Percentiles rank a stretch among this genome's conserved stretches.
phyloP scores from a whole-genome alignment of 1,140 invertebrate genomes.

The Drepana arcuata region DNA sequence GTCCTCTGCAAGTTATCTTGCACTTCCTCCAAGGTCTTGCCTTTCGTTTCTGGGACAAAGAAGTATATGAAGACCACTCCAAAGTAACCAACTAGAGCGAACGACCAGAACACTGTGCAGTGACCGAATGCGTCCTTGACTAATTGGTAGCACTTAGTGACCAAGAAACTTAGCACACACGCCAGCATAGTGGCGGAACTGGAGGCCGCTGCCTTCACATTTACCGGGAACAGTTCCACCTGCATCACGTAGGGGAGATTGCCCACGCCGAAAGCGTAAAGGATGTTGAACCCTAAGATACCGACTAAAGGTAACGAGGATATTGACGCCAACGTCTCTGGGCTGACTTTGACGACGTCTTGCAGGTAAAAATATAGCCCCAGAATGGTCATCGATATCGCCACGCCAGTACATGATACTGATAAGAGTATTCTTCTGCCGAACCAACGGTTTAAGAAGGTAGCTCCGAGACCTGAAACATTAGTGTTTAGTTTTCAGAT shows the following conservation, averaged over 20 bases:
- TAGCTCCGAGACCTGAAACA: slow-evolving; percentile 74
- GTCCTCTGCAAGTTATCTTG: slow-evolving; percentile 53
- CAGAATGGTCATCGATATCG: slow-evolving; percentile 68
- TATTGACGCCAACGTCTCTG: slow-evolving; percentile 37
- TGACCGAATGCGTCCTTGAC: slow-evolving; percentile 70
- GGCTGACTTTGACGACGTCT: slow-evolving; percentile 32
- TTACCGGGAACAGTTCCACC: slow-evolving; percentile 76
- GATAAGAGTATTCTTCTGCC: slow-evolving; percentile 81
- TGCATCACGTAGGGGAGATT: slow-evolving; percentile 76
- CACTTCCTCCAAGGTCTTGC: slow-evolving; percentile 79
- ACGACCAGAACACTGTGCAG: slow-evolving; percentile 73
- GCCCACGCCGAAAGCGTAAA: slow-evolving; percentile 74
- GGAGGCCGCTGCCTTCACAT: slow-evolving; percentile 74
- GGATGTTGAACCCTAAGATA: slow-evolving; percentile 73
- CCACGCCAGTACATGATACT: slow-evolving; percentile 72
- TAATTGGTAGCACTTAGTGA: slow-evolving; percentile 73
- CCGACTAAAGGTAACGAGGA: slow-evolving; percentile 72
- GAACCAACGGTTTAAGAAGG: slow-evolving; percentile 81
- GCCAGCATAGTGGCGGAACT: slow-evolving; percentile 56
- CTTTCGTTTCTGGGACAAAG: slow-evolving; percentile 82
- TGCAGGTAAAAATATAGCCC: slow-evolving; percentile 71
- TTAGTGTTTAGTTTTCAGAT: too few species aligned
- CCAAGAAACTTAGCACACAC: slow-evolving; percentile 63
- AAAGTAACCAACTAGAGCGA: slow-evolving; percentile 67
- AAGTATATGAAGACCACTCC: slow-evolving; percentile 75